Base-by-base conservation (phyloP, 2,888 invertebrate genomes). In the Drosophila mettleri region DNA sequence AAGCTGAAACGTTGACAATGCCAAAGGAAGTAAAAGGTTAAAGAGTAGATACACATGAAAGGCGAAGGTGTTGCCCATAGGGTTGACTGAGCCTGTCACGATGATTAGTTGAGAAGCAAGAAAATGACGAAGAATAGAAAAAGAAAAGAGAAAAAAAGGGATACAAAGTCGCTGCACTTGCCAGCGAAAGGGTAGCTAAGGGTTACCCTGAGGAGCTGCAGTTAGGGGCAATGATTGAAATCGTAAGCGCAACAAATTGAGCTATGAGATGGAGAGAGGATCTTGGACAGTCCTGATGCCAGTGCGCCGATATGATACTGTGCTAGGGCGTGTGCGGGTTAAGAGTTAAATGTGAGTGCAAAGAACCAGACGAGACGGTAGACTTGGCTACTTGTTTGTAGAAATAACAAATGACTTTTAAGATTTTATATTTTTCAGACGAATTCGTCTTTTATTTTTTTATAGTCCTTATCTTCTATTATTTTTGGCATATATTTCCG, bases 11-110 rank as follows among this genome's bases (percentile, higher is more conserved):
- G 43, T 54, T 55, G 62, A 63, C 64, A 66, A 69, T 49, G 49
- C 31, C 24, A 72, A 38, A 68, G 69, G 77, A 80, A 88, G 88
- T 74, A 80, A 88, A 84, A 82, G 83, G 88, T 78, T 85, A 74
- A 71, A 24, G 64, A 46, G 51, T 9, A 22, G 12, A 58, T 29
- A 59, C 16, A 62, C 62, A 53, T n/a, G 22, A 63, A 57, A 65
- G 48, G 46, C 36, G 70, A 62, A 82, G 80, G 83, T 80, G 86
- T 83, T 75, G 60, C 72, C 57, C 43, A 52, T 77, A 62, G 73
- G 71, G 74, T 74, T 78, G 69, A 61, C 83, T 73, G 70, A 60
- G 64, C 55, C 74, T 62, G 68, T 73, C 81, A 86, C 57, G 64
- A 86, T 74, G 65, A 69, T 58, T 61, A 69, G 71, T 69, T 57